Conservation (phyloP, 2,888 invertebrate species). For the Drosophila robusta region DNA sequence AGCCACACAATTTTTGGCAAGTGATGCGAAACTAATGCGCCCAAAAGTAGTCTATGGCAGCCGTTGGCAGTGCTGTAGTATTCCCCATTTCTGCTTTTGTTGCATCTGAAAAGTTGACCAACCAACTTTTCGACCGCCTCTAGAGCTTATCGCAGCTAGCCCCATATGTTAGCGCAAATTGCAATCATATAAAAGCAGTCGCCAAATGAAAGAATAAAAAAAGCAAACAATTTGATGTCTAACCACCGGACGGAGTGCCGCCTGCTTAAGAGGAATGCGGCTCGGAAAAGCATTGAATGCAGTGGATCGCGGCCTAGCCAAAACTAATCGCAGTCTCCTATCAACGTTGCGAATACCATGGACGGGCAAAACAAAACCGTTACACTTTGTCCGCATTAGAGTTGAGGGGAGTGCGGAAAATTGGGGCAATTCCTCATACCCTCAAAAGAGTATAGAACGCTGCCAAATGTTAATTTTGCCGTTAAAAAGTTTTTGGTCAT, state of each 20-base stretch:
- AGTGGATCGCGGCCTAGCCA: conserved; percentile 25
- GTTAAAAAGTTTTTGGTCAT: conserved; percentile 55
- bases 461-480: conserved; percentile 61
- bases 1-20: conserved; percentile 63
- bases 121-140: conserved; percentile 43
- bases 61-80: conserved; percentile 13
- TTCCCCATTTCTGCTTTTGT: conserved; percentile 16
- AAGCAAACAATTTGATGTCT: conserved; percentile 40
- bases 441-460: neutral
- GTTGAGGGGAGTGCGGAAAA: conserved; percentile 11
- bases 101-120: conserved; percentile 51
- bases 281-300: conserved; percentile 50
- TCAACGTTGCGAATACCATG: conserved; percentile 8
- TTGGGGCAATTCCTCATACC: neutral
- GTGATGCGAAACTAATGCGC: conserved; percentile 76
- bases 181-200: conserved; percentile 77
- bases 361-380: conserved; percentile 25
- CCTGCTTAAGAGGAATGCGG: conserved; percentile 45
- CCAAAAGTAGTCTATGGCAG: conserved; percentile 55
- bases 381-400: conserved; percentile 50
- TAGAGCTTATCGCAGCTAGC: conserved; percentile 22
- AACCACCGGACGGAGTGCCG: conserved; percentile 22
- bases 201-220: conserved; percentile 43
- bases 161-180: conserved; percentile 67
- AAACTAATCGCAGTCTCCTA: conserved; percentile 64